These are phyloP conservation scores for Pseudotriccus pelzelni DNA, from an alignment of 2,797 vertebrate species.

Conservation along the genomic window DNA sequence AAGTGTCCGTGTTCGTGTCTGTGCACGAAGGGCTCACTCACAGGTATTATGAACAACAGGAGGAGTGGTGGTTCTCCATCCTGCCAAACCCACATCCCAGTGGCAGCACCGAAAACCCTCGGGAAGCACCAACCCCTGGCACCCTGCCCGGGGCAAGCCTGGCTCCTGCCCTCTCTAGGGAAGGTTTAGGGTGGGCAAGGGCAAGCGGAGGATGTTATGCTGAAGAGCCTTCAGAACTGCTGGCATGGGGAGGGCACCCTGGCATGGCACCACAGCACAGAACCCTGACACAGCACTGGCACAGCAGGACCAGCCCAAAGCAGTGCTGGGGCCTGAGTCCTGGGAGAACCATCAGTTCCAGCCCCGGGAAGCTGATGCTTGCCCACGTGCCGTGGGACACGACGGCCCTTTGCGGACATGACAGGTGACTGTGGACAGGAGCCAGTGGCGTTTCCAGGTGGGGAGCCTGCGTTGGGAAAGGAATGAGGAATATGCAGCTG, in stretches of 20 bases:
- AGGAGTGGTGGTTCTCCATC: not conserved
- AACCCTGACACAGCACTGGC: not conserved
- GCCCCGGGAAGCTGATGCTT: rapidly evolving
- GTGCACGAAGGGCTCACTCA: not conserved
- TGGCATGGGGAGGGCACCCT: not conserved
- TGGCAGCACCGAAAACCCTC: rapidly evolving
- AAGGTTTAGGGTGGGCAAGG: not conserved
- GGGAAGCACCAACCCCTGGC: not conserved
- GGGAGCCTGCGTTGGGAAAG: not conserved
- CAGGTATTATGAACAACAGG: rapidly evolving
- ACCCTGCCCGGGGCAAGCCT: not conserved
- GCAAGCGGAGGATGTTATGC: not conserved
- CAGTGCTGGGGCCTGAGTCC: rapidly evolving
- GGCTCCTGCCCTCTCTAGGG: not conserved
- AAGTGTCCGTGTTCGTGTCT: rapidly evolving
- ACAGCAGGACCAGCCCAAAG: not conserved
- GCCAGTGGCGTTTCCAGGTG: not conserved
- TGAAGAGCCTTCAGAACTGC: not conserved
- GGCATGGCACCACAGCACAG: not conserved
- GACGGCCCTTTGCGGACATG: rapidly evolving
- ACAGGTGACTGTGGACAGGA: rapidly evolving
- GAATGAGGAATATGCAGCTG: slow-evolving; percentile 8
- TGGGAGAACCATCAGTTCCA: not conserved
- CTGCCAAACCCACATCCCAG: not conserved
- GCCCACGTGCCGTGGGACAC: rapidly evolving